Evolutionary conservation across 1,140 invertebrate species (phyloP).

Genomic region (Pogonognathellus flavescens): DNA sequence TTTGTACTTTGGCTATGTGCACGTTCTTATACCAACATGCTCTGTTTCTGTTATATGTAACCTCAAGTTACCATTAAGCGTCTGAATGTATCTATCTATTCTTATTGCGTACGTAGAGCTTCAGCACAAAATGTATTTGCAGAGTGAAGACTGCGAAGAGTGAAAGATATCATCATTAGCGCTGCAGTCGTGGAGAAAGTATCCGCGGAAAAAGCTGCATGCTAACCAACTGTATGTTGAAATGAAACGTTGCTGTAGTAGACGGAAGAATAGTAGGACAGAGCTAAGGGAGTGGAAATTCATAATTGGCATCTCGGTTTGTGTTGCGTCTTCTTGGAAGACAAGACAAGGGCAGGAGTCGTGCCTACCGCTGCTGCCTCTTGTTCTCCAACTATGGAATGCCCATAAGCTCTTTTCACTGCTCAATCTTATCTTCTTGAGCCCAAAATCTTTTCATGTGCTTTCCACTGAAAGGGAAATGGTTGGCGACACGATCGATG

Average conservation of each 20-base stretch:
- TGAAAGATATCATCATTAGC: no score
- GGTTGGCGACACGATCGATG: slow-evolving; percentile 46
- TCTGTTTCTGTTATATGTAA: no score
- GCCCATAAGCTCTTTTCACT: slow-evolving; percentile 28
- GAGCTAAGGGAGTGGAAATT: slow-evolving; percentile 3
- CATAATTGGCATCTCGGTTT: slow-evolving; percentile 42
- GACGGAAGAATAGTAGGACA: neutral
- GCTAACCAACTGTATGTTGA: no score
- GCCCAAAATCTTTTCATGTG: slow-evolving; percentile 46
- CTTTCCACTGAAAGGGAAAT: slow-evolving; percentile 41
- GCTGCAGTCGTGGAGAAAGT: neutral
- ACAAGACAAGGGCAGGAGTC: neutral
- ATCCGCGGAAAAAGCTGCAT: neutral
- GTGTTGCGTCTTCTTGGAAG: slow-evolving; percentile 8
- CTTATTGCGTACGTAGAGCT: no score
- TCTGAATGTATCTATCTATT: no score
- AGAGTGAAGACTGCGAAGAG: no score
- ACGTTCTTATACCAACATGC: no score
- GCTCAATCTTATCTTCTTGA: slow-evolving; percentile 35
- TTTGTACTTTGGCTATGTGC: no score
- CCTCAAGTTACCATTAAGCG: no score
- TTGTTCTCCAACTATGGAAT: slow-evolving; percentile 21
- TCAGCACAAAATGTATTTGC: no score
- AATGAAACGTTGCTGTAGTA: neutral
- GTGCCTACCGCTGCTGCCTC: slow-evolving; percentile 9